Base-by-base conservation (phyloP, 2,888 invertebrate species). In the Synanthedon formicaeformis region DNA sequence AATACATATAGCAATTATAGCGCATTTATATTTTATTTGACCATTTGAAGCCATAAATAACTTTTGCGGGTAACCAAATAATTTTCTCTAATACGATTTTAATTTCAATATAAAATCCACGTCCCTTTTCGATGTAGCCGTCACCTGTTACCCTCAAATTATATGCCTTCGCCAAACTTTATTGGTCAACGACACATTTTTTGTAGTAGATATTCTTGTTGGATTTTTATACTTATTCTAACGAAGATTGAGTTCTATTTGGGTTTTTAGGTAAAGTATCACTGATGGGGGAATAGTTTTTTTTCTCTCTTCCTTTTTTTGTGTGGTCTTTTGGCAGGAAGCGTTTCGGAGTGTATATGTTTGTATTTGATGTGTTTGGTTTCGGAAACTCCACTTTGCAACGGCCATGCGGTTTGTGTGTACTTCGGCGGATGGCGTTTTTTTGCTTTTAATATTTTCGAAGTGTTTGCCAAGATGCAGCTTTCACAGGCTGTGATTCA, bases 61-160 rank as follows among this genome's bases (percentile, higher is more conserved):
- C 66, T 69, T 74, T 78, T 75, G 81, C 66, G 81, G 83, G 77
- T 69, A 68, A 71, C 75, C 75, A 59, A 69, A 70, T 69, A 63
- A 77, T 78, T 75, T 73, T 69, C 71, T 76, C 71, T 79, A 78
- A 81, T 79, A 78, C 67, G 56, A 65, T 71, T 81, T 80, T 78
- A 79, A 78, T 79, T 80, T 73, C 62, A 73, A 71, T 72, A 71
- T 34, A 34, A 34, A 75, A 73, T 76, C 71, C 63, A 64, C 55
- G 56, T 56, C 57, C 55, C 69, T 69, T 71, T 67, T 62, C 49
- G 54, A 60, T 58, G 57, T 60, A 61, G 64, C 64, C 60, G 57
- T 65, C 80, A 81, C 74, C 76, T 80, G 81, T 76, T 75, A 69
- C 67, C 58, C 56, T 64, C 57, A 70, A 75, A 75, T 73, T 75